Evolutionary conservation across 2,888 invertebrate species (phyloP).

Genomic region (Sabellastarte sp.): DNA sequence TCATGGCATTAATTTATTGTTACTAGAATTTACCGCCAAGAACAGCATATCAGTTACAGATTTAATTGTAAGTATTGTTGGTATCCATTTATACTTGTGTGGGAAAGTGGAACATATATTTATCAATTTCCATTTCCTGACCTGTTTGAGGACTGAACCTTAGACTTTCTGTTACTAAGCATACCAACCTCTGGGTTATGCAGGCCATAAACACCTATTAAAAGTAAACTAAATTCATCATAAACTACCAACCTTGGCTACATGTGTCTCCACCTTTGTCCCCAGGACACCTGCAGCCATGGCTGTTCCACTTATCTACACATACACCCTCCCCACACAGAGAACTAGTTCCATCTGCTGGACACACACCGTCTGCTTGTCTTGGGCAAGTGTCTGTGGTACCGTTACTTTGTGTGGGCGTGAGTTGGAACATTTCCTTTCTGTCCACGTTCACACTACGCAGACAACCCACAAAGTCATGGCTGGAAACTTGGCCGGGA

Average conservation of each 20-base stretch:
- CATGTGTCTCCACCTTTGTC: constrained; percentile 78
- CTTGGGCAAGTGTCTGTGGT: not conserved
- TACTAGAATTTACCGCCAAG: no score
- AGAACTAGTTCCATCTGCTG: not conserved
- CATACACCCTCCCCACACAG: constrained; percentile 67
- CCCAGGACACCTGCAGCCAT: constrained; percentile 65
- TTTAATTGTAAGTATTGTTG: no score
- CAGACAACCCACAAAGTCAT: constrained; percentile 91
- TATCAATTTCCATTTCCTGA: no score
- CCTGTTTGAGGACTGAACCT: no score
- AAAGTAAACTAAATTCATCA: not conserved
- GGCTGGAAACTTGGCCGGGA: constrained; percentile 74
- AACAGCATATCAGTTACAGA: no score
- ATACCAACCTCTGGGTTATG: no score
- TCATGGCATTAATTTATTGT: no score
- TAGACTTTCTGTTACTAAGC: no score
- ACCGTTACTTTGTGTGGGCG: not conserved
- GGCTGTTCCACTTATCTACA: constrained; percentile 81
- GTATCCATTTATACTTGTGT: no score
- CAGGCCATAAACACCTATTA: no score
- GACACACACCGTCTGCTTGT: not conserved
- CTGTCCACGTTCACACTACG: constrained; percentile 89
- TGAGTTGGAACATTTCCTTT: constrained; percentile 30
- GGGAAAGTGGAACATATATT: no score
- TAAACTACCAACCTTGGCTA: constrained; percentile 62